phyloP scores from a whole-genome alignment of 2,797 vertebrate genomes.

The Chloroceryle inda region DNA sequence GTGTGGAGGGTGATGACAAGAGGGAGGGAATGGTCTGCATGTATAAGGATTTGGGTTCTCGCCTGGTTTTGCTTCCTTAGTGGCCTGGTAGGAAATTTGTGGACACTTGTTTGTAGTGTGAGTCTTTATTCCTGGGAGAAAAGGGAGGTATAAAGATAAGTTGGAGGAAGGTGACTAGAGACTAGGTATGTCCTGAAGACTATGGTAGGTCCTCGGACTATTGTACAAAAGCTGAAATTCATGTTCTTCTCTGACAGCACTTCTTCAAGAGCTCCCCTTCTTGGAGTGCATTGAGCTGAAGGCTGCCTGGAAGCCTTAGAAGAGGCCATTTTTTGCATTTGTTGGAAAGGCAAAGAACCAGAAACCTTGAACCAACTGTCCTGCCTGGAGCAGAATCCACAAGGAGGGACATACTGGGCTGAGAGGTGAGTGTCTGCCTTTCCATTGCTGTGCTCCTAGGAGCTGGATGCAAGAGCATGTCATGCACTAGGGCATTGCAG shows the following conservation, averaged over 20 bases:
- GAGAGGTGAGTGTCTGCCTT: neutral
- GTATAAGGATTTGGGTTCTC: neutral
- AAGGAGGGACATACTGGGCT: neutral
- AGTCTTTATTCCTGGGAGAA: neutral
- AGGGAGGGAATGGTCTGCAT: neutral
- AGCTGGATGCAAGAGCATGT: neutral
- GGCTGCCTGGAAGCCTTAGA: neutral
- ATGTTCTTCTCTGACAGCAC: neutral
- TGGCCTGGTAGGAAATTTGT: neutral
- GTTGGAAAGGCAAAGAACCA: neutral
- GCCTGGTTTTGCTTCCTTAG: slow-evolving; percentile 3
- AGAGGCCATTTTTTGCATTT: neutral
- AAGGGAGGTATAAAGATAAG: neutral
- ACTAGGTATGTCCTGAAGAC: neutral
- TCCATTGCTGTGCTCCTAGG: neutral
- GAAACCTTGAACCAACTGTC: neutral
- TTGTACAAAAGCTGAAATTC: neutral
- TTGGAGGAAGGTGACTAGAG: neutral
- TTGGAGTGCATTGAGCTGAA: neutral
- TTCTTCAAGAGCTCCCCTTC: neutral
- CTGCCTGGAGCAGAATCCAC: neutral
- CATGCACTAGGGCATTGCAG: neutral
- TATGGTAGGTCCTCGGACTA: neutral
- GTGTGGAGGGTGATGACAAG: neutral
- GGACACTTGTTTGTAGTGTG: neutral